Conservation (phyloP, 92 coral and sea anemone genomes). For the Desmophyllum pertusum region DNA sequence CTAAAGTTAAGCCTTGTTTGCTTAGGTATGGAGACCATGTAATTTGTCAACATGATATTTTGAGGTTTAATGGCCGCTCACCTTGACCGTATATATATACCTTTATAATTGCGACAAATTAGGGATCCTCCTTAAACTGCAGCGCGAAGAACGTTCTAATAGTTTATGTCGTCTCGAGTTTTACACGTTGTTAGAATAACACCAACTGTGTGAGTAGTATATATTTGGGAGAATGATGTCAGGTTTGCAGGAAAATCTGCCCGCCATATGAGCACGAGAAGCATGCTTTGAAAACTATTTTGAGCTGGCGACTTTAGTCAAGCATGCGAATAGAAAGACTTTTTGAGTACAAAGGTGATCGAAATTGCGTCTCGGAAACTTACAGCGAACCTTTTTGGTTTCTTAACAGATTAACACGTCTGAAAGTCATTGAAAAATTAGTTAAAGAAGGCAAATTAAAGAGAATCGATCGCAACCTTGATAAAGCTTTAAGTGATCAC, state of each 20-base stretch:
- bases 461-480: not conserved
- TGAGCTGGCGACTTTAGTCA: not conserved
- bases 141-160: not conserved
- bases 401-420: not conserved
- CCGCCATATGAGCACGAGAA: constrained; percentile 7
- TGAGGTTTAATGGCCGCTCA: not conserved
- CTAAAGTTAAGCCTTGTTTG: not conserved
- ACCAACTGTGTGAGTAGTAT: constrained; percentile 8
- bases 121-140: not conserved
- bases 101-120: not conserved
- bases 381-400: not conserved
- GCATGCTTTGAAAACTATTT: not conserved
- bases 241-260: not conserved
- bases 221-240: not conserved
- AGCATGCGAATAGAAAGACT: not conserved
- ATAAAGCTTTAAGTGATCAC: not conserved
- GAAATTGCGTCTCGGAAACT: not conserved
- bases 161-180: not conserved
- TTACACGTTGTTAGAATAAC: not conserved
- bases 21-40: constrained; percentile 6
- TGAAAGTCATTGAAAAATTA: not conserved
- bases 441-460: not conserved
- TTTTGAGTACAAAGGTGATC: not conserved
- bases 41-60: not conserved
- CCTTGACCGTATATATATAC: not conserved